These are phyloP conservation scores for Orthosia gracilis DNA, from an alignment of 2,888 invertebrate genomes.

Conservation along the genomic window DNA sequence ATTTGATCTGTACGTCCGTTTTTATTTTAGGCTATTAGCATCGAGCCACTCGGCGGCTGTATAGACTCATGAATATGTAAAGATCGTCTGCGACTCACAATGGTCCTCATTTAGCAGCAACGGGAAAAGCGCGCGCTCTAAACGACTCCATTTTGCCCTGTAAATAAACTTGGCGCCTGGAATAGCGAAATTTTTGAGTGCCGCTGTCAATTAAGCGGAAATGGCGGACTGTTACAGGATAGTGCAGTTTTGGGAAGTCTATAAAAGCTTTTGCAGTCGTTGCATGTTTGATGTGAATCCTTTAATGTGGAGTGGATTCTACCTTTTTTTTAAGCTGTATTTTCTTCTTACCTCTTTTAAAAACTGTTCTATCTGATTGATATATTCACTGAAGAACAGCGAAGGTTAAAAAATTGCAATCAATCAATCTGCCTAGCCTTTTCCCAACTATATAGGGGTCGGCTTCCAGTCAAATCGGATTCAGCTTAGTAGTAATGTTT, in stretches of 20 bases:
- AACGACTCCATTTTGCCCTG: slow-evolving; percentile 40
- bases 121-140: slow-evolving; percentile 27
- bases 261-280: too few relatives aligned
- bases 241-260: background rate
- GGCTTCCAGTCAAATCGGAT: too few relatives aligned
- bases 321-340: background rate
- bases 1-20: background rate
- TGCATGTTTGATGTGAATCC: background rate
- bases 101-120: slow-evolving; percentile 38
- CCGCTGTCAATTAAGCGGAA: slow-evolving; percentile 24
- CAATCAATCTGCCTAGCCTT: too few relatives aligned
- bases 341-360: background rate
- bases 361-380: background rate
- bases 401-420: background rate
- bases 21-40: slow-evolving; percentile 13
- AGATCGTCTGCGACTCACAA: slow-evolving; percentile 45
- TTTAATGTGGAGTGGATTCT: background rate
- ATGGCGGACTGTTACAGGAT: background rate
- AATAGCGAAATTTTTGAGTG: slow-evolving; percentile 4
- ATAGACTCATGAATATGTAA: slow-evolving; percentile 46
- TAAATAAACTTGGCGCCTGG: slow-evolving; percentile 40
- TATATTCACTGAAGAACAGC: background rate
- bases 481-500: too few relatives aligned
- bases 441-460: too few relatives aligned
- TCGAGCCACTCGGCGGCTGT: background rate